Base-by-base conservation (phyloP, 1,140 invertebrate species). In the Cryptotermes secundus region DNA sequence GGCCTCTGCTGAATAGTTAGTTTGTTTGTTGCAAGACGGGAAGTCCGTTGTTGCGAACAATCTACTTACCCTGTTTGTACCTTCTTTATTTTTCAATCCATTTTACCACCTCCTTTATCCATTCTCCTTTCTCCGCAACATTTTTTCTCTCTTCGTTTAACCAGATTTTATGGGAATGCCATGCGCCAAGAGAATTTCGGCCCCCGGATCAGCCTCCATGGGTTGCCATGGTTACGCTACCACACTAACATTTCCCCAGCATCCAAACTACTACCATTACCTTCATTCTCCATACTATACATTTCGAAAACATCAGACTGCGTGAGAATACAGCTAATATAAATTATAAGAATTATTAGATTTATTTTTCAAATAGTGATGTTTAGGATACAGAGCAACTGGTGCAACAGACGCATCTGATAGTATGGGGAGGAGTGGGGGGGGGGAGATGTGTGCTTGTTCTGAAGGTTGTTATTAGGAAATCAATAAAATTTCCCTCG, bases 181-280 rank as follows among this genome's bases (percentile, higher is more conserved):
- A 72, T n/a, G 59, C 59, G 19, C 59, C 59, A n/a, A 72, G 59
- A 72, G 2, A 2, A 72, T 72, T 72, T 72, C 31, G 59, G 59
- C 59, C 59, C n/a, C 7, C 14, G 59, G 59, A 72, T 72, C 26
- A 26, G 59, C 59, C 59, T 72, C 59, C 59, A 31, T 16, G 26
- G 0, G 59, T 72, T 72, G 59, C 59, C 59, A 72, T 72, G 59
- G 59, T 72, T 72, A 72, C 59, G 59, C 59, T 72, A 72, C 59
- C 59, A 72, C n/a, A n/a, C 59, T 31, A n/a, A 72, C 59, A 31
- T 72, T 31, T 72, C 59, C n/a, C 59, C 59, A 72, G 59, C 59
- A 72, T 72, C 59, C 59, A 9, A 31, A 26, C 26, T 26, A n/a
- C 26, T 31, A 31, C 59, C 1, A 72, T 72, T n/a, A 72, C n/a